Conservation (phyloP, 2,113 vertebrate genomes). For the Nothobranchius furzeri region DNA sequence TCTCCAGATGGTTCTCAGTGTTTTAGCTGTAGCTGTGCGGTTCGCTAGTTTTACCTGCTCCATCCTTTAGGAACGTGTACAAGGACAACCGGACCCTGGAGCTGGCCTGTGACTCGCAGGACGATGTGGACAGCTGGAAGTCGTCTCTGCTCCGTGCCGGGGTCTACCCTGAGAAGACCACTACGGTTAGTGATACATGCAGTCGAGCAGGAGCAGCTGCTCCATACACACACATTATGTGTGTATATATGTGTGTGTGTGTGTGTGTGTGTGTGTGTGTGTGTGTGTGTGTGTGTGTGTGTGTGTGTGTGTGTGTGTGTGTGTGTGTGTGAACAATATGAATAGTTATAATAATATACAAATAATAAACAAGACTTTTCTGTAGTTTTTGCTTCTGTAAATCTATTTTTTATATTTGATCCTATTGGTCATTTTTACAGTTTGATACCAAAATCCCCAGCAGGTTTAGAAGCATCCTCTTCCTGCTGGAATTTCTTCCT, state of each 20-base stretch:
- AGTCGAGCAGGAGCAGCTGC: neutral
- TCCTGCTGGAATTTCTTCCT: neutral
- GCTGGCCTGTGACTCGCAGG: slow-evolving; percentile 94
- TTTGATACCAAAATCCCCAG: too few relatives aligned
- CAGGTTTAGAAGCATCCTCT: neutral
- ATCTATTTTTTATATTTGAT: too few relatives aligned
- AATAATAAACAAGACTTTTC: too few relatives aligned
- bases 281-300: too few relatives aligned
- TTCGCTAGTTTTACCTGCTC: neutral
- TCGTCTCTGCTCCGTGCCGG: slow-evolving; percentile 94
- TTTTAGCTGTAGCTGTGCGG: neutral
- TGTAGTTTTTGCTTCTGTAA: too few relatives aligned
- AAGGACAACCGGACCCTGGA: slow-evolving; percentile 97
- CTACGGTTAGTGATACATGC: slow-evolving; percentile 77
- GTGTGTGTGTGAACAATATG: too few relatives aligned
- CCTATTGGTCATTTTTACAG: too few relatives aligned
- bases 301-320: too few relatives aligned
- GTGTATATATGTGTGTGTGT: too few relatives aligned
- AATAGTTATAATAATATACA: too few relatives aligned
- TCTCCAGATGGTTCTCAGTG: too few relatives aligned
- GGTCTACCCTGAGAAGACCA: slow-evolving; percentile 92
- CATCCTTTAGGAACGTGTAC: slow-evolving; percentile 89
- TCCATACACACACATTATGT: neutral
- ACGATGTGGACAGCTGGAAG: slow-evolving; percentile 98
- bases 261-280: too few relatives aligned